Conservation (phyloP, 2,888 invertebrate species). For the Escarpia spicata region DNA sequence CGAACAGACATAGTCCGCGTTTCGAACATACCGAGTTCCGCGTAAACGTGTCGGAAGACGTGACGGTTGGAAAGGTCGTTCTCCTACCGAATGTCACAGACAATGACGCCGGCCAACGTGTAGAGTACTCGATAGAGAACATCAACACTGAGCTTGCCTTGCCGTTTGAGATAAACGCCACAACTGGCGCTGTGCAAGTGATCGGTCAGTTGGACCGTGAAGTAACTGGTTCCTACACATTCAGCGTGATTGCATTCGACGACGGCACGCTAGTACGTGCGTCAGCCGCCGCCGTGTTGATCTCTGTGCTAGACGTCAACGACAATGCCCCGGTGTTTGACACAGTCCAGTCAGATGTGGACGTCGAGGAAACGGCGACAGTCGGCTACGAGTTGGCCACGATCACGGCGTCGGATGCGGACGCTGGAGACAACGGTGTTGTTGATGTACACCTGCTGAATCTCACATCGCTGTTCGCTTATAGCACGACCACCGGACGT, state of each 20-base stretch:
- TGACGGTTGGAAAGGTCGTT: background rate
- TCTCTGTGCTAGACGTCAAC: constrained; percentile 29
- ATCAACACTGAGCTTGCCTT: background rate
- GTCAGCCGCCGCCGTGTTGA: constrained; percentile 25
- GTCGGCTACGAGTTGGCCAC: constrained; percentile 23
- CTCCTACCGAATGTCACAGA: constrained; percentile 20
- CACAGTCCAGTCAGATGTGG: background rate
- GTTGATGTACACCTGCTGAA: constrained; percentile 23
- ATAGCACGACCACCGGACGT: constrained; percentile 17
- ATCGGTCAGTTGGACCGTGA: constrained; percentile 27
- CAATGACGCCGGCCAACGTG: constrained; percentile 19
- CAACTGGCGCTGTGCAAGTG: constrained; percentile 23
- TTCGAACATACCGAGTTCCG: constrained; percentile 20
- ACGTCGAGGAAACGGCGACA: constrained; percentile 26
- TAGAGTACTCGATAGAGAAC: background rate
- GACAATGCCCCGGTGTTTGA: constrained; percentile 31
- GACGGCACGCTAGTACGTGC: constrained; percentile 22
- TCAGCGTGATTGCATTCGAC: constrained; percentile 27
- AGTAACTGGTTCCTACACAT: constrained; percentile 22
- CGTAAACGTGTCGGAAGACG: constrained; percentile 27
- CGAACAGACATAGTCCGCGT: constrained; percentile 19
- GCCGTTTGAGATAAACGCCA: constrained; percentile 28
- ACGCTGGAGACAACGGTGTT: constrained; percentile 28
- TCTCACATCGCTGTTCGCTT: constrained; percentile 18
- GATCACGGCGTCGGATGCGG: constrained; percentile 25